Base-by-base conservation (phyloP, 2,113 vertebrate species). In the Heterotilapia buettikoferi region DNA sequence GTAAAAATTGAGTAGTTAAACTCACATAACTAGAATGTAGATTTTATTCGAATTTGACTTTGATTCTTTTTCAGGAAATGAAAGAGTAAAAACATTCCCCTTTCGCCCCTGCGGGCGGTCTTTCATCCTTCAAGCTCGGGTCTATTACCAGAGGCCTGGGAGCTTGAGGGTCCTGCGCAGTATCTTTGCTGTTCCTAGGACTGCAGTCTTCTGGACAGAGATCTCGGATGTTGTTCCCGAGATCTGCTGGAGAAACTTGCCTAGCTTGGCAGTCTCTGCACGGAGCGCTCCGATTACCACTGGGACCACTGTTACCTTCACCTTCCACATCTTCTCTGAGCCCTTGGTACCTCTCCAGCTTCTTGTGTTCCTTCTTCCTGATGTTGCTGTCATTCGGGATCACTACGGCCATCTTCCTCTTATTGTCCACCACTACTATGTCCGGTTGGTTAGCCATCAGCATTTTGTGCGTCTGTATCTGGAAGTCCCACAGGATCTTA, bases 51-150 rank as follows among this genome's bases (percentile, higher is more conserved):
- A 66, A 0, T 66, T 66, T 66, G 6, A 12, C 4, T 66, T 66
- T 66, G 61, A 38, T n/a, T 66, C 19, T 36, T n/a, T n/a, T n/a
- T 66, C 33, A n/a, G 33, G 10, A 66, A 66, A 66, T 38, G 19
- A 38, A 66, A n/a, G 33, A 66, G 61, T n/a, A n/a, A 38, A n/a
- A n/a, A 1, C n/a, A 66, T 7, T n/a, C 31, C 29, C 31, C 18
- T 7, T 31, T 66, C 1, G 1, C 6, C 59, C 31, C 18, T n/a
- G 61, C 0, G 2, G 18, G 0, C 1, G 0, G 59, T 3, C 59
- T 2, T 66, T 66, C 1, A 21, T 66, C 6, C 19, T 38, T 21
- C 19, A 13, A 38, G 61, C 61, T 66, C 0, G 1, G 1, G 33
- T 38, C 61, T n/a, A 21, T n/a, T 68, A 0, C 61, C 2, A 68